phyloP scores from a whole-genome alignment of 2,113 vertebrate genomes.

The Leptocoma aspasia region DNA sequence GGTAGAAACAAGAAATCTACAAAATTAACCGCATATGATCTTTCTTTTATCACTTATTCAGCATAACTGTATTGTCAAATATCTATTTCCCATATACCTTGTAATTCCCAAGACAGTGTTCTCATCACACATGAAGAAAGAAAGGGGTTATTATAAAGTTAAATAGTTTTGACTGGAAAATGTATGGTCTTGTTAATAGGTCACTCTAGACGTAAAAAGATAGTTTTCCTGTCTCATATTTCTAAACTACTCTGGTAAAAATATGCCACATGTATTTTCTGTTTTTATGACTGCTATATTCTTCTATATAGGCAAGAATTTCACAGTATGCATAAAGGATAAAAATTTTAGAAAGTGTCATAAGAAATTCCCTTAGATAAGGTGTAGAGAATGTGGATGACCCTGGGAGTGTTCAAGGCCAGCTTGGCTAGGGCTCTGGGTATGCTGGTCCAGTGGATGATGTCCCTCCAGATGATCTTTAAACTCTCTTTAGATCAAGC shows the following conservation, averaged over 20 bases:
- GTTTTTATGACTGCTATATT: background rate
- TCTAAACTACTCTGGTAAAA: background rate
- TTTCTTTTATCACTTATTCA: background rate
- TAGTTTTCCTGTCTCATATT: background rate
- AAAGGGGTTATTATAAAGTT: background rate
- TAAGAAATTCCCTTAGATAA: background rate
- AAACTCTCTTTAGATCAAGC: background rate
- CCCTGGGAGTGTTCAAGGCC: background rate
- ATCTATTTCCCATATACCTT: background rate
- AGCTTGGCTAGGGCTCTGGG: fast-evolving
- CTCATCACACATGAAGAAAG: background rate
- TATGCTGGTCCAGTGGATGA: background rate
- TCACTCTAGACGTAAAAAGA: background rate
- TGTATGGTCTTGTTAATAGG: background rate
- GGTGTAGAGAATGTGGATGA: background rate
- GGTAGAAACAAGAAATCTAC: background rate
- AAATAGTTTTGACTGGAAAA: background rate
- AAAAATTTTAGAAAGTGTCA: background rate
- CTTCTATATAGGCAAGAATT: background rate
- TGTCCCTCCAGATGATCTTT: background rate
- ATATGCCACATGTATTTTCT: background rate
- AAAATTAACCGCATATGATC: background rate
- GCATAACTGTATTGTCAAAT: background rate
- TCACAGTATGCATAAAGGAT: background rate
- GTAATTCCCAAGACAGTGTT: background rate